These are phyloP conservation scores for Ditula angustiorana DNA, from an alignment of 2,888 invertebrate species.

Conservation along the genomic window DNA sequence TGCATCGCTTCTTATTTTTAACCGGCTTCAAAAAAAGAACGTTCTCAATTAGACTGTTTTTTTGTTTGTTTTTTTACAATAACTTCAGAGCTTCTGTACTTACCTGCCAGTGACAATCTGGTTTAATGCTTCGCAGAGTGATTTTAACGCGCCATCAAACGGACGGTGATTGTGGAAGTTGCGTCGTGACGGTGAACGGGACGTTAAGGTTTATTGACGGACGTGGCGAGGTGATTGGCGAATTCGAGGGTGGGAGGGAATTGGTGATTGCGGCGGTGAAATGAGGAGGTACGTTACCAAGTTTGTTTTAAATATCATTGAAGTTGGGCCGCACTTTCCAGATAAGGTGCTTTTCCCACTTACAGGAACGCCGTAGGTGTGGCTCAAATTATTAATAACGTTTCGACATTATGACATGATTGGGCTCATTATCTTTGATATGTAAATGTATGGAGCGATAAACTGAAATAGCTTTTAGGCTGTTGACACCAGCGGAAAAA, in stretches of 20 bases:
- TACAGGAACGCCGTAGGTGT: too few relatives aligned
- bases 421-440: too few relatives aligned
- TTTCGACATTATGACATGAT: too few relatives aligned
- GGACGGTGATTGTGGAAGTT: conserved; percentile 53
- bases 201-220: conserved; percentile 61
- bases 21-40: too few relatives aligned
- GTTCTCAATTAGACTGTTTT: too few relatives aligned
- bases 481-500: too few relatives aligned
- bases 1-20: too few relatives aligned
- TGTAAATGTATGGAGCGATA: too few relatives aligned
- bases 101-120: conserved; percentile 53
- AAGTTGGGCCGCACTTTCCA: neutral
- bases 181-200: conserved; percentile 51
- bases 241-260: conserved; percentile 49
- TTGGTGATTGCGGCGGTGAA: conserved; percentile 35
- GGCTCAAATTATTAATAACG: too few relatives aligned
- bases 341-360: too few relatives aligned
- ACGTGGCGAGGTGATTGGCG: conserved; percentile 56
- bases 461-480: too few relatives aligned
- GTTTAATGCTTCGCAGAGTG: conserved; percentile 54
- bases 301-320: neutral
- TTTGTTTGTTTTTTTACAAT: conserved; percentile 22
- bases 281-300: neutral
- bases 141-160: conserved; percentile 56
- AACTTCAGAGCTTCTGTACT: neutral